Conservation (phyloP, 2,797 vertebrate genomes). For the Danionella dracula region DNA sequence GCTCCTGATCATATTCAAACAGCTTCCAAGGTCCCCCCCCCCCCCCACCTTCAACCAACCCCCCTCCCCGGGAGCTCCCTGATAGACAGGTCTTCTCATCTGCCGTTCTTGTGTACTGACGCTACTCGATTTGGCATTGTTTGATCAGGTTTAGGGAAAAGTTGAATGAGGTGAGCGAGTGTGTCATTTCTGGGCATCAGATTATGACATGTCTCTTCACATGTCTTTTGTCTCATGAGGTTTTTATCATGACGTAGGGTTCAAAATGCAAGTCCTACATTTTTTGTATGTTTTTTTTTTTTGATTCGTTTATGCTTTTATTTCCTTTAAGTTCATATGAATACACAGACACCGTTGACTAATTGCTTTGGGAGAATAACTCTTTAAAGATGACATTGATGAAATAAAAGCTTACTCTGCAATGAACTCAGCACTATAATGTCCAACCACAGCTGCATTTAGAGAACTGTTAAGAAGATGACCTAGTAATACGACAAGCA, state of each 20-base stretch:
- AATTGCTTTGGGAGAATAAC: too few species aligned
- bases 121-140: constrained; percentile 16
- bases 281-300: background rate
- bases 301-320: too few species aligned
- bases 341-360: too few species aligned
- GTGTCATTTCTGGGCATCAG: constrained; percentile 22
- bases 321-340: too few species aligned
- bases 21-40: constrained; percentile 19
- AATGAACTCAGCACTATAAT: constrained; percentile 29
- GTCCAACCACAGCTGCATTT: constrained; percentile 23
- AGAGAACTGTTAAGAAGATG: constrained; percentile 7
- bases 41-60: too few species aligned
- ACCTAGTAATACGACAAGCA: background rate
- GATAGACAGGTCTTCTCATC: constrained; percentile 27
- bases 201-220: constrained; percentile 17
- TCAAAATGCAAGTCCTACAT: constrained; percentile 5
- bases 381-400: too few species aligned
- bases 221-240: constrained; percentile 3
- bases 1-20: constrained; percentile 17
- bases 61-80: constrained; percentile 15
- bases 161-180: constrained; percentile 20
- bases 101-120: constrained; percentile 21
- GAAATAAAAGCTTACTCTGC: background rate
- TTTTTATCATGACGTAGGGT: constrained; percentile 8
- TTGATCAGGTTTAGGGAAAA: constrained; percentile 22